Evolutionary conservation across 2,113 vertebrate species (phyloP).

Genomic region (Antigone vipio): DNA sequence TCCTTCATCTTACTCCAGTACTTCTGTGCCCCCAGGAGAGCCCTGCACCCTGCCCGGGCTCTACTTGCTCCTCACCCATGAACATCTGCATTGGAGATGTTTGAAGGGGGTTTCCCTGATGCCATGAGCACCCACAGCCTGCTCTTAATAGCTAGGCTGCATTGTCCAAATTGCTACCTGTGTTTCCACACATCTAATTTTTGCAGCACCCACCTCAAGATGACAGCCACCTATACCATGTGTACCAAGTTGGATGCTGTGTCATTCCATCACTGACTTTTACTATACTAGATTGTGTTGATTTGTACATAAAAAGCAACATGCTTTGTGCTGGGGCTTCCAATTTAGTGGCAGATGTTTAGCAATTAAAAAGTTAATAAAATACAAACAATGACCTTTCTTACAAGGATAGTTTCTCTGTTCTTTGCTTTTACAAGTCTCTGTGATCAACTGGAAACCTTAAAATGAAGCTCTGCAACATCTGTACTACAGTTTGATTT

Average conservation of each 20-base stretch:
- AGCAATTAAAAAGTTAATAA: conserved; percentile 25
- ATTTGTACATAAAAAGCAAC: neutral
- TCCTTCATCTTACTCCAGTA: neutral
- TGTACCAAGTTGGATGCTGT: neutral
- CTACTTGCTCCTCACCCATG: neutral
- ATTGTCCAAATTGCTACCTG: neutral
- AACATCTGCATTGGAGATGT: neutral
- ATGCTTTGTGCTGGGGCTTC: neutral
- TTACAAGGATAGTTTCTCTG: neutral
- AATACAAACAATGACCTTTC: conserved; percentile 28
- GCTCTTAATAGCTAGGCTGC: neutral
- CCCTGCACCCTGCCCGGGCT: neutral
- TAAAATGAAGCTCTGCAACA: neutral
- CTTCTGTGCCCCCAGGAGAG: neutral
- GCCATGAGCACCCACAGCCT: neutral
- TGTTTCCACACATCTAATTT: neutral
- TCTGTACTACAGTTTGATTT: neutral
- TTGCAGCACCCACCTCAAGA: neutral
- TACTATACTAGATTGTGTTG: neutral
- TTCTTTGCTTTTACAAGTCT: neutral
- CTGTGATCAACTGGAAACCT: neutral
- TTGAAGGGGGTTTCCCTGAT: neutral
- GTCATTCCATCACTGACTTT: neutral
- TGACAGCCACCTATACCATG: neutral
- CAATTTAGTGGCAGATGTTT: neutral